Conservation (phyloP, 1,140 invertebrate species). For the Caenorhabditis tropicalis region DNA sequence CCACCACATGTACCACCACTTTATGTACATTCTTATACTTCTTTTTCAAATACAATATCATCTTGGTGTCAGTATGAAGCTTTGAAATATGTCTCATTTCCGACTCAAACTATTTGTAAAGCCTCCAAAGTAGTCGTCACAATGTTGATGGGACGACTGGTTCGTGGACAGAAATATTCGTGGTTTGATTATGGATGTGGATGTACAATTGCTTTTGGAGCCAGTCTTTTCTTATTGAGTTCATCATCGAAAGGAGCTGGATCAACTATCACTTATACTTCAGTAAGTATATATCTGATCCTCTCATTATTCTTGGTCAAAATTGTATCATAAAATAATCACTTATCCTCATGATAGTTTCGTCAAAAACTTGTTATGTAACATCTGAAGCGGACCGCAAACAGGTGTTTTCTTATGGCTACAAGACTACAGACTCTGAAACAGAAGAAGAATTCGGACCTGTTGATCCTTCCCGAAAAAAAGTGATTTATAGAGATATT, state of each 20-base stretch:
- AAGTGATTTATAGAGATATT: neutral
- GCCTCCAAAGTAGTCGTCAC: constrained; percentile 94
- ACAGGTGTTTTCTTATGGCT: neutral
- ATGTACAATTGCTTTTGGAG: constrained; percentile 86
- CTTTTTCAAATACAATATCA: constrained; percentile 96
- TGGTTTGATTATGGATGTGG: constrained; percentile 92
- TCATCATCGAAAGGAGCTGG: neutral
- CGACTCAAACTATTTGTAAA: constrained; percentile 89
- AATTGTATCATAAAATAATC: neutral
- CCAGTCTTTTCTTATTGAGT: constrained; percentile 81
- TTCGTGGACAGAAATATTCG: constrained; percentile 81
- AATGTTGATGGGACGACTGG: constrained; percentile 94
- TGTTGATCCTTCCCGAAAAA: neutral
- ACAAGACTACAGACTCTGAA: too few relatives aligned
- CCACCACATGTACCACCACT: constrained; percentile 79
- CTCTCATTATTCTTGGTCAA: too few relatives aligned
- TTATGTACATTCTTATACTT: constrained; percentile 95
- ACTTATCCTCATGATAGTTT: neutral
- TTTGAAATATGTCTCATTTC: constrained; percentile 96
- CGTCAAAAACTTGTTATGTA: neutral
- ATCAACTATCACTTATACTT: constrained; percentile 17
- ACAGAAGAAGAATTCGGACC: too few relatives aligned
- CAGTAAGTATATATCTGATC: too few relatives aligned
- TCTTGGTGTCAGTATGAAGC: constrained; percentile 99
- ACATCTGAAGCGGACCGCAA: too few relatives aligned